Evolutionary conservation across 2,113 vertebrate species (phyloP).

Genomic region (Microcebus griseorufus): DNA sequence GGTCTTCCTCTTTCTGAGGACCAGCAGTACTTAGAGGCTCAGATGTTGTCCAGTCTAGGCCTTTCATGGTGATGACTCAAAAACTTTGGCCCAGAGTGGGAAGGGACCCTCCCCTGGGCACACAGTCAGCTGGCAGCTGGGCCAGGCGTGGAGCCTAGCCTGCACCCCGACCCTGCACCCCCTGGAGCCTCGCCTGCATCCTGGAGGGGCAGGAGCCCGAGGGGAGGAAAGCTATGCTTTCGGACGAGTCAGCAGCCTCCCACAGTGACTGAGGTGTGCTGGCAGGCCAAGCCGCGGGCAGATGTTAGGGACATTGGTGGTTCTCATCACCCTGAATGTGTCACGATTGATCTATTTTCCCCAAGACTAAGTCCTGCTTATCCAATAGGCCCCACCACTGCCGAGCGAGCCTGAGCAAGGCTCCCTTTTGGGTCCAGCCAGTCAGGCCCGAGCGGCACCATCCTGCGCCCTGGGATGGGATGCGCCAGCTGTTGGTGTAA

Average conservation of each 20-base stretch:
- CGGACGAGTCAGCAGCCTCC: accelerated
- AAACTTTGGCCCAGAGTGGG: neutral
- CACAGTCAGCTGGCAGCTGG: neutral
- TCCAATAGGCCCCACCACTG: accelerated
- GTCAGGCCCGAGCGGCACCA: accelerated
- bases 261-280: neutral
- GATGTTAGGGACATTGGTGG: neutral
- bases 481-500: neutral
- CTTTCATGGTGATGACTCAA: neutral
- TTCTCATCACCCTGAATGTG: neutral
- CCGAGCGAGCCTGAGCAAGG: neutral
- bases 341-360: neutral
- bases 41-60: neutral
- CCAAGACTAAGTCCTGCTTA: neutral
- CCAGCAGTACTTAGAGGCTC: neutral
- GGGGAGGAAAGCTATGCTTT: neutral
- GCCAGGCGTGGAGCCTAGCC: neutral
- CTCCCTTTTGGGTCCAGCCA: neutral
- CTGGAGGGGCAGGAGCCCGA: neutral
- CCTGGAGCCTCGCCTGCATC: accelerated
- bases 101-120: neutral
- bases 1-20: too few species aligned
- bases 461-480: neutral
- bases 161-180: accelerated
- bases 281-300: accelerated